Conservation (phyloP, 2,888 invertebrate species). For the Hofmannophila pseudospretella region DNA sequence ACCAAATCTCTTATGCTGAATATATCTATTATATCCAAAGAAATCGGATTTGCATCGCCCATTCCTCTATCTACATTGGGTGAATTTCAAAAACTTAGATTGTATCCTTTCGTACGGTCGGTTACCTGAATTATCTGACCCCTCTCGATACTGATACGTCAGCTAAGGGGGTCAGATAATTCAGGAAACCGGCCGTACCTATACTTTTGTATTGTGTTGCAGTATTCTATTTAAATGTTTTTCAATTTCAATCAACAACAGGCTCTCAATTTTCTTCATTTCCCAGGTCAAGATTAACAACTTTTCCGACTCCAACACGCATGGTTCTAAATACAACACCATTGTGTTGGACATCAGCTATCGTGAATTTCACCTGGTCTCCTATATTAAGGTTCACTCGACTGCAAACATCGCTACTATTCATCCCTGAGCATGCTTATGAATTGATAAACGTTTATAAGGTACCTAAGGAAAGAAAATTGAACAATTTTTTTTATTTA, state of each 20-base stretch:
- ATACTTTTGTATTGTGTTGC: too few relatives aligned
- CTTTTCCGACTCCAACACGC: conserved; percentile 38
- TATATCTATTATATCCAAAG: not conserved
- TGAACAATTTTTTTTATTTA: not conserved
- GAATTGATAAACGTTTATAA: conserved; percentile 33
- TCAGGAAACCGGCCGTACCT: too few relatives aligned
- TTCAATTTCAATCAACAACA: not conserved
- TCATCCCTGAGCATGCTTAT: conserved; percentile 27
- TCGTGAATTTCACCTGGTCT: conserved; percentile 28
- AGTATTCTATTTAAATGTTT: too few relatives aligned
- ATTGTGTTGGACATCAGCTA: conserved; percentile 44
- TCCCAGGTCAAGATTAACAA: conserved; percentile 27
- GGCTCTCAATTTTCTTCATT: not conserved
- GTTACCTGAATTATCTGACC: too few relatives aligned
- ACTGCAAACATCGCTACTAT: conserved; percentile 29
- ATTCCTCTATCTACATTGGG: too few relatives aligned
- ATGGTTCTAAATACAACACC: conserved; percentile 35
- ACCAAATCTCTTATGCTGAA: not conserved
- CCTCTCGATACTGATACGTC: too few relatives aligned
- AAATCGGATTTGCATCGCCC: too few relatives aligned
- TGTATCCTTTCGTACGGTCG: too few relatives aligned
- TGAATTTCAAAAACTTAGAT: too few relatives aligned
- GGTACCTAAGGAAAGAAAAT: conserved; percentile 12
- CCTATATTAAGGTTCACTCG: conserved; percentile 37
- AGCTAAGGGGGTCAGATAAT: too few relatives aligned